Percentiles rank a stretch among this genome's conserved stretches.
phyloP scores from a whole-genome alignment of 2,888 invertebrate species.

The Dryomyza anilis region DNA sequence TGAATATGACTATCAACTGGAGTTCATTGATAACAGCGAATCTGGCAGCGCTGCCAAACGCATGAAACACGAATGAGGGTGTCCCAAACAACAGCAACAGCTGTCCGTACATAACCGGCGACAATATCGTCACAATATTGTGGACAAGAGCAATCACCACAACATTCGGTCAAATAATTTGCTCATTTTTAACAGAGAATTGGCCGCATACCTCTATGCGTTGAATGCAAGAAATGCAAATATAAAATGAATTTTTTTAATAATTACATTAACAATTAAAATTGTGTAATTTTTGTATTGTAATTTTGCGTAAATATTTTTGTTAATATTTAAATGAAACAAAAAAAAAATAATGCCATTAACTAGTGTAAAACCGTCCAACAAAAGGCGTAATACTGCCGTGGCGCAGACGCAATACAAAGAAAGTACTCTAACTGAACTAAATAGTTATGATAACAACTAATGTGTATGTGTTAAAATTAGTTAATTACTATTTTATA shows the following conservation, averaged over 20 bases:
- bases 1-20: constrained; percentile 58
- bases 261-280: neutral
- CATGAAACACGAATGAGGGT: constrained; percentile 56
- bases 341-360: constrained; percentile 35
- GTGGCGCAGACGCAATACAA: neutral
- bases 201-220: constrained; percentile 30
- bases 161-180: neutral
- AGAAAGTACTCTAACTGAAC: neutral
- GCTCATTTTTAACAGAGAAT: constrained; percentile 15
- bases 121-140: neutral
- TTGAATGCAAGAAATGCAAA: constrained; percentile 10
- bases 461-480: neutral
- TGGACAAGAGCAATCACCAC: neutral
- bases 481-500: neutral
- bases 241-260: neutral
- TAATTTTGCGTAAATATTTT: constrained; percentile 3
- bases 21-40: constrained; percentile 51
- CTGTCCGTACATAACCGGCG: constrained; percentile 1
- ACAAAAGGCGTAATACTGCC: constrained; percentile 3
- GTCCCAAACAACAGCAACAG: constrained; percentile 3
- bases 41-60: constrained; percentile 46
- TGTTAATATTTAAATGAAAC: constrained; percentile 19
- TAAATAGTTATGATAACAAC: neutral
- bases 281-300: constrained; percentile 2
- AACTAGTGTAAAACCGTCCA: constrained; percentile 41